phyloP scores from a whole-genome alignment of 2,113 vertebrate genomes.

The Ondatra zibethicus region DNA sequence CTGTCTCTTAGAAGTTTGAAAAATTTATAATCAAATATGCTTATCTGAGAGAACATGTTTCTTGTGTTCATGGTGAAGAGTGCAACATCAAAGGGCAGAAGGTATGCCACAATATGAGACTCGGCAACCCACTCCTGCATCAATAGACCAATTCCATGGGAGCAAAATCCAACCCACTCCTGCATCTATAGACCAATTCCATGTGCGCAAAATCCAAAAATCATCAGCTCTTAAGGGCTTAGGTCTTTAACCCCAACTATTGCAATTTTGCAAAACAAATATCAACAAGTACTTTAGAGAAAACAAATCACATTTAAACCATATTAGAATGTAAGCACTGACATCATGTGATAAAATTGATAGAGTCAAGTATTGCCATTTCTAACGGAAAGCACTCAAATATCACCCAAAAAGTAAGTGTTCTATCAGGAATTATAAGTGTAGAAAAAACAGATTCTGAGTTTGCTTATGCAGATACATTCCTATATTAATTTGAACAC shows the following conservation, averaged over 20 bases:
- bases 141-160: no score
- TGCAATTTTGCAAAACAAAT: neutral
- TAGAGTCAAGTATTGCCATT: neutral
- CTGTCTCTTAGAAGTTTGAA: neutral
- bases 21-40: neutral
- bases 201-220: fast-evolving
- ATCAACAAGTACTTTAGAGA: neutral
- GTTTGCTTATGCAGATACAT: neutral
- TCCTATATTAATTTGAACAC: neutral
- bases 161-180: neutral
- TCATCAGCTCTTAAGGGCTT: neutral
- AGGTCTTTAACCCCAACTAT: fast-evolving
- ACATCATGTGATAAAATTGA: neutral
- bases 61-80: neutral
- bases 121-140: neutral
- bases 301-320: neutral
- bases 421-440: neutral
- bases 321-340: slow-evolving; percentile 49
- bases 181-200: no score
- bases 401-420: neutral
- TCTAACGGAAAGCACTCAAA: neutral
- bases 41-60: neutral
- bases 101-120: neutral
- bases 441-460: neutral
- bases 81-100: no score